A percentile compares a stretch with the other conserved stretches of the same genome.
These are phyloP conservation scores for Platalea minor DNA, from an alignment of 2,797 vertebrate species.

Conservation along the genomic window DNA sequence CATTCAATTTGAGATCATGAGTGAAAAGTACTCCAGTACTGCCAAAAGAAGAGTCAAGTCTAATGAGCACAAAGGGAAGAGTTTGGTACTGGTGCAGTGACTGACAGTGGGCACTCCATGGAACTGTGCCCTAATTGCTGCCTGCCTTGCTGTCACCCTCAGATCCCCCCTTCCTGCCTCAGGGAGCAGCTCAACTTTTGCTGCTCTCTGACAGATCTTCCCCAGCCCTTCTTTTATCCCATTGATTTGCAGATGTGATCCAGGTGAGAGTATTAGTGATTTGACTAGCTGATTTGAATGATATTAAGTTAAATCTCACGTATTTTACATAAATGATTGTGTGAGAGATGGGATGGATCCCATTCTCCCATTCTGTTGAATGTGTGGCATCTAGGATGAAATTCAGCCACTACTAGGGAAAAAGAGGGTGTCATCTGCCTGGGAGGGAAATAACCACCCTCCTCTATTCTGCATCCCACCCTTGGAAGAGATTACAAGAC, in stretches of 20 bases:
- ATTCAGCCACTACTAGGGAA: background rate
- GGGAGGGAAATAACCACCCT: background rate
- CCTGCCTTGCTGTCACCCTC: background rate
- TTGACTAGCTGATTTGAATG: background rate
- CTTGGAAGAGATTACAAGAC: background rate
- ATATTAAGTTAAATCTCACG: background rate
- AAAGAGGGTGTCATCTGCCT: background rate
- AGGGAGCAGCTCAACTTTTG: background rate
- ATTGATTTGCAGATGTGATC: background rate
- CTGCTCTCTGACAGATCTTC: background rate
- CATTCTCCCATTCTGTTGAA: background rate
- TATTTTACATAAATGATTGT: background rate
- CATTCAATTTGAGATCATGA: background rate
- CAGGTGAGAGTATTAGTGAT: background rate
- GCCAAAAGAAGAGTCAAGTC: background rate
- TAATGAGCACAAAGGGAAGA: background rate
- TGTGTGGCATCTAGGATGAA: background rate
- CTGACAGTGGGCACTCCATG: accelerated
- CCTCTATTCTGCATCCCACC: background rate
- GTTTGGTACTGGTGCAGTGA: background rate
- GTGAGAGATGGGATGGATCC: background rate
- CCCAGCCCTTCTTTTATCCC: background rate
- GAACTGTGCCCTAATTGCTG: accelerated
- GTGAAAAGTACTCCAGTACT: background rate
- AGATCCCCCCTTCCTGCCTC: background rate